Base-by-base conservation (phyloP, 92 coral and sea anemone genomes). In the Phenganax stokvisi region DNA sequence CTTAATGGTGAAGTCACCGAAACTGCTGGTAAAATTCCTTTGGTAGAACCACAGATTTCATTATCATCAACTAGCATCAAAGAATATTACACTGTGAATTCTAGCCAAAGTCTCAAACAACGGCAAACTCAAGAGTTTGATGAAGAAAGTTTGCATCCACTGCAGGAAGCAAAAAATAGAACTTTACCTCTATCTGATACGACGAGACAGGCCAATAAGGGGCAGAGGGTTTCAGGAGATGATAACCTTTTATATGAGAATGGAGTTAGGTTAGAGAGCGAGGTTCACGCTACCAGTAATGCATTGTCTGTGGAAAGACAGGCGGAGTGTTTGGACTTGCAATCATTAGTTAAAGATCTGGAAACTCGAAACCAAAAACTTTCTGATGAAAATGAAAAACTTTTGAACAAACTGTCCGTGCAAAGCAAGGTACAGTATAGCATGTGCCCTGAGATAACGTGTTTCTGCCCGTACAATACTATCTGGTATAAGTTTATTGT, bases 311-410 rank as follows among this genome's bases (percentile, higher is more conserved):
- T 90, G 62, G 96, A 90, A 81, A 90, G 84, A 75, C 82, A 71
- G 16, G 88, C 91, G 20, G 87, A 86, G 85, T 89, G 82, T 85
- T 74, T 88, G 29, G 91, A 93, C 59, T 72, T 85, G 78, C 89
- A 84, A 20, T 83, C 83, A 30, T 84, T 89, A 27, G 83, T 93
- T 7, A 77, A 81, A 54, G 92, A 87, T 47, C 68, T 93, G 64
- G 97, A 93, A 77, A 92, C 85, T 79, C 86, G 87, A 74, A 93
- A 91, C 78, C 77, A 93, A 9, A 90, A 88, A 72, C 93, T 93
- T 1, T 88, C 82, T 47, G 94, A 92, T 31, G 98, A 93, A 85
- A 93, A 93, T 76, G 88, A 90, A 37, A 89, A 92, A 61, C 83
- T 93, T 57, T 79, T 90, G 20, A 91, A 89, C 29, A 93, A 93